Conservation (phyloP, 92 coral and sea anemone genomes). For the Siderastrea radians region DNA sequence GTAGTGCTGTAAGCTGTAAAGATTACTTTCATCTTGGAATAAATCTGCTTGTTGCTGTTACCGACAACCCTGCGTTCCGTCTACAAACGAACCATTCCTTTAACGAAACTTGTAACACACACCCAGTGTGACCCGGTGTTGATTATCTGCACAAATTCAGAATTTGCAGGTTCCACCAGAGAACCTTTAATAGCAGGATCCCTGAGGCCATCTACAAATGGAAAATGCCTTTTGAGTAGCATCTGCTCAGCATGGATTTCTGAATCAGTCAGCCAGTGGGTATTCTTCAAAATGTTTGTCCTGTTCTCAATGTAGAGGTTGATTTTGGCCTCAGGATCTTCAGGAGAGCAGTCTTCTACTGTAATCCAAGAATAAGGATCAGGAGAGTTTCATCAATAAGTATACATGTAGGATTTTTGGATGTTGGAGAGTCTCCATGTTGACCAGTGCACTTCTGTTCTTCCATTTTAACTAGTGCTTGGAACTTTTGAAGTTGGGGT, state of each 20-base stretch:
- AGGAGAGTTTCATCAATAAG: too few relatives aligned
- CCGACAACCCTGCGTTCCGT: too few relatives aligned
- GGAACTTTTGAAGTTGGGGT: background rate
- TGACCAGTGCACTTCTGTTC: background rate
- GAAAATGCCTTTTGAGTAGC: conserved; percentile 26
- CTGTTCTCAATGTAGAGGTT: conserved; percentile 20
- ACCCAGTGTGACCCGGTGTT: conserved; percentile 73
- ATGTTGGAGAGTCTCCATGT: too few relatives aligned
- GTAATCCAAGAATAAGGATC: conserved; percentile 49
- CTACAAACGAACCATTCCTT: too few relatives aligned
- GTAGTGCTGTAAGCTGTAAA: too few relatives aligned
- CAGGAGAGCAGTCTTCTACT: conserved; percentile 22
- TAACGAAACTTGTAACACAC: background rate
- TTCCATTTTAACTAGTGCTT: background rate
- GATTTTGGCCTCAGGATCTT: conserved; percentile 6
- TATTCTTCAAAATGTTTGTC: background rate
- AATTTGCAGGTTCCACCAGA: conserved; percentile 45
- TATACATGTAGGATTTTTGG: too few relatives aligned
- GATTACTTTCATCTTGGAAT: too few relatives aligned
- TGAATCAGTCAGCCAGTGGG: conserved; percentile 25
- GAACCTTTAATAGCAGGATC: conserved; percentile 40
- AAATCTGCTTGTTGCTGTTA: too few relatives aligned
- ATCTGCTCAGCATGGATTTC: conserved; percentile 49
- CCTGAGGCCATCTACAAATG: conserved; percentile 20
- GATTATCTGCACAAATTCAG: conserved; percentile 41